A percentile compares a stretch with the other conserved stretches of the same genome.
Conservation (phyloP, 2,797 vertebrate genomes). For the Pteropus rufus region DNA sequence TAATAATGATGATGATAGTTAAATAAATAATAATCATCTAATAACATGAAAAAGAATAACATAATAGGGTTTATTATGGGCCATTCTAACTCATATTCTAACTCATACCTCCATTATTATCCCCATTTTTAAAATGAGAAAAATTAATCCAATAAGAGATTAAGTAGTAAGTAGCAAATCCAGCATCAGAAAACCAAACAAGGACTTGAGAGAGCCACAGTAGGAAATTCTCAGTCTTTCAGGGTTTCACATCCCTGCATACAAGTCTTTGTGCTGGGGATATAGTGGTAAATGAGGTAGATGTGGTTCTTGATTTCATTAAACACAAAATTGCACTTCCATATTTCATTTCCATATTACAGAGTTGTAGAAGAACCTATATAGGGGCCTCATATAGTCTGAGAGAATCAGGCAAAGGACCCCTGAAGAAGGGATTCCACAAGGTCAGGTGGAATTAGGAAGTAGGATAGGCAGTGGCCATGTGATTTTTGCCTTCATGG, state of each 20-base stretch:
- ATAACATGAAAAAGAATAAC: neutral
- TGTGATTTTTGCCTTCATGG: neutral
- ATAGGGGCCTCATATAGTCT: neutral
- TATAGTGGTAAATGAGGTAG: neutral
- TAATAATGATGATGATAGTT: neutral
- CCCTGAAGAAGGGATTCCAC: neutral
- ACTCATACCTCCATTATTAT: neutral
- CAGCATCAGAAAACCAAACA: neutral
- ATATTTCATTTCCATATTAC: neutral
- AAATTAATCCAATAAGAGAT: neutral
- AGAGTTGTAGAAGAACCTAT: neutral
- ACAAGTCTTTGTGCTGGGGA: neutral
- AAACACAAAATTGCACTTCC: neutral
- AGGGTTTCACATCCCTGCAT: neutral
- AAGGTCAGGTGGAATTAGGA: neutral
- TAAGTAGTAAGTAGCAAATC: conserved; percentile 5
- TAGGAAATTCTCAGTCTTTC: neutral
- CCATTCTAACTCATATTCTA: neutral
- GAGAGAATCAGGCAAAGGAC: neutral
- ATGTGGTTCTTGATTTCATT: neutral
- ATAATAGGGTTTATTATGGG: neutral
- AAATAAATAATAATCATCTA: neutral
- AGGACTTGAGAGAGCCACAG: neutral
- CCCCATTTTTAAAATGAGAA: neutral
- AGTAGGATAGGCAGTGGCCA: neutral